A percentile compares a stretch with the other conserved stretches of the same genome.
These are phyloP conservation scores for Hafferia zeledoni DNA, from an alignment of 2,797 vertebrate species.

Conservation along the genomic window DNA sequence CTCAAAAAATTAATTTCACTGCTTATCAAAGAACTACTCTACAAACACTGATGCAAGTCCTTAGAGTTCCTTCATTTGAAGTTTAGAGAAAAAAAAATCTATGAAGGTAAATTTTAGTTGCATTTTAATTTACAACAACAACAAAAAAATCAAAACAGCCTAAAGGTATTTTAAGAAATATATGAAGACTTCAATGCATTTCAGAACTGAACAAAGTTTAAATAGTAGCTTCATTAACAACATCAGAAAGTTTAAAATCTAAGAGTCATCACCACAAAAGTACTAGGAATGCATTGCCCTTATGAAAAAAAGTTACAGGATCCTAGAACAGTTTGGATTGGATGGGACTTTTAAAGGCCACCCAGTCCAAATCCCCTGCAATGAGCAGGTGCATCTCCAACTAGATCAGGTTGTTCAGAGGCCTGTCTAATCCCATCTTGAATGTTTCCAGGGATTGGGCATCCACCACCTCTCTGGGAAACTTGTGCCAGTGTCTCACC, in stretches of 20 bases:
- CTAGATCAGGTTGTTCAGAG: neutral
- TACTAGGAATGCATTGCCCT: neutral
- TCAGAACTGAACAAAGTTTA: neutral
- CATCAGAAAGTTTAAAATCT: neutral
- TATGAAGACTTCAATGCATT: neutral
- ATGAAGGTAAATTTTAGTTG: neutral
- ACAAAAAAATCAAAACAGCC: neutral
- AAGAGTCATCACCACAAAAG: neutral
- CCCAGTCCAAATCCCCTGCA: neutral
- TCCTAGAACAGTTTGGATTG: neutral
- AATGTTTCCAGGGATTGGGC: neutral
- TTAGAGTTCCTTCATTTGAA: neutral
- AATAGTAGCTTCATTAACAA: neutral
- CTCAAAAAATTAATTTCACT: neutral
- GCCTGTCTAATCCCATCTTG: fast-evolving
- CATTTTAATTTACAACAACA: neutral
- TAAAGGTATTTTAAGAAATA: neutral
- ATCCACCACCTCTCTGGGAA: neutral
- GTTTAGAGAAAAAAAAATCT: neutral
- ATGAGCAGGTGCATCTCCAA: neutral
- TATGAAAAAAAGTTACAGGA: neutral
- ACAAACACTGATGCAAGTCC: neutral
- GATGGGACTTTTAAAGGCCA: neutral
- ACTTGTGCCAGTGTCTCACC: neutral
- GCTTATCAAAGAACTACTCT: neutral